These are phyloP conservation scores for Amiota minor DNA, from an alignment of 2,888 invertebrate genomes.

Conservation along the genomic window DNA sequence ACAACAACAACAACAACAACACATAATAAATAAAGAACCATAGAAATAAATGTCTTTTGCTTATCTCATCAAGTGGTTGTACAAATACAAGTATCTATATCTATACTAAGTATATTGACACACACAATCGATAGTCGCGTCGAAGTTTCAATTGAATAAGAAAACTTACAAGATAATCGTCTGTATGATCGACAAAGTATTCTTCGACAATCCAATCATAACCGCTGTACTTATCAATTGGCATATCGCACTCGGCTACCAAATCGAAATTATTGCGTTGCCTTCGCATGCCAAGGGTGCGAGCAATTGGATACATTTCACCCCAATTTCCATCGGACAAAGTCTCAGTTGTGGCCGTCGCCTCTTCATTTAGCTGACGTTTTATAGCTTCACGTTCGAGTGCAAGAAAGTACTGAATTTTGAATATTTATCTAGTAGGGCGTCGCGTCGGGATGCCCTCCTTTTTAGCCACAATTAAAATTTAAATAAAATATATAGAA, in stretches of 20 bases:
- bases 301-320: constrained; percentile 43
- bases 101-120: too few species aligned
- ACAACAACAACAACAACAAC: background rate
- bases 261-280: constrained; percentile 67
- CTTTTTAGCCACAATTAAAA: background rate
- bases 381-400: constrained; percentile 48
- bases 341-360: constrained; percentile 3
- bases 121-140: too few species aligned
- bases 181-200: constrained; percentile 65
- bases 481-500: background rate
- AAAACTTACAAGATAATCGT: constrained; percentile 68
- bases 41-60: constrained; percentile 3
- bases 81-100: background rate
- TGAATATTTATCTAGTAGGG: constrained; percentile 42
- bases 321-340: constrained; percentile 7
- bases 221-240: constrained; percentile 64
- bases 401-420: constrained; percentile 67
- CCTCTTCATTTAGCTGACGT: constrained; percentile 38
- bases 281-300: constrained; percentile 52
- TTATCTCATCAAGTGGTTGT: background rate
- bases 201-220: constrained; percentile 70
- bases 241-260: constrained; percentile 63
- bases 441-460: background rate
- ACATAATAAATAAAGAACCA: background rate
- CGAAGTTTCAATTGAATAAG: background rate